Evolutionary conservation across 2,888 invertebrate genomes (phyloP), one percentile per base, ranked within the genome.

Genomic region (Cantharis lateralis): DNA sequence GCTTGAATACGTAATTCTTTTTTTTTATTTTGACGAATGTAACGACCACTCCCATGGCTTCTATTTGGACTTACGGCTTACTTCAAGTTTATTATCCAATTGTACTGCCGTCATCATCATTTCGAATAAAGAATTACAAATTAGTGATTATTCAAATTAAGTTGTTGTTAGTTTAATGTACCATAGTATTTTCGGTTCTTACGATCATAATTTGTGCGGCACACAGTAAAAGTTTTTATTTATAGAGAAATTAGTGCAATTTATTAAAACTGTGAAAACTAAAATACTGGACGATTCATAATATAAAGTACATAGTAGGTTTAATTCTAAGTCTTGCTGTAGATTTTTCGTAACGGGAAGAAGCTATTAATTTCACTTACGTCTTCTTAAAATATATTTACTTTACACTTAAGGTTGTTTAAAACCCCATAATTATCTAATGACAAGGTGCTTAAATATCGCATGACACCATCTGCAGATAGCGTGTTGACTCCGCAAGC

Each of bases 51-150:
- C 82, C 81, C 80, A 81, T 80, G 75, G 71, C 76, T 78, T 79
- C 80, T 75, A 81, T 78, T 79, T 78, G 75, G 79, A 78, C 79
- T 79, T 81, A 80, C 79, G 81, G 82, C 80, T 82, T 82, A 81
- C 80, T 80, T 79, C 77, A 81, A 81, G 79, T 81, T 66, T 82
- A 81, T 81, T 81, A 81, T 81, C 69, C 81, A 78, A 81, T 82
- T 81, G 82, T 82, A 78, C 75, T 78, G 76, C 79, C 78, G 80
- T 79, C 80, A 78, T 74, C 81, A 80, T 82, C 80, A 79, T 78
- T 80, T 72, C 72, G 77, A 78, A 80, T 66, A 79, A 78, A 74
- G 69, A 77, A 80, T 76, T 71, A 79, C 71, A 77, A 74, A 75
- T 63, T 71, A 72, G 68, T 63, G 75, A 71, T 78, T 76, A 77